These are phyloP conservation scores for Brachypodius melanocephalos DNA, from an alignment of 2,113 vertebrate genomes.

Conservation along the genomic window DNA sequence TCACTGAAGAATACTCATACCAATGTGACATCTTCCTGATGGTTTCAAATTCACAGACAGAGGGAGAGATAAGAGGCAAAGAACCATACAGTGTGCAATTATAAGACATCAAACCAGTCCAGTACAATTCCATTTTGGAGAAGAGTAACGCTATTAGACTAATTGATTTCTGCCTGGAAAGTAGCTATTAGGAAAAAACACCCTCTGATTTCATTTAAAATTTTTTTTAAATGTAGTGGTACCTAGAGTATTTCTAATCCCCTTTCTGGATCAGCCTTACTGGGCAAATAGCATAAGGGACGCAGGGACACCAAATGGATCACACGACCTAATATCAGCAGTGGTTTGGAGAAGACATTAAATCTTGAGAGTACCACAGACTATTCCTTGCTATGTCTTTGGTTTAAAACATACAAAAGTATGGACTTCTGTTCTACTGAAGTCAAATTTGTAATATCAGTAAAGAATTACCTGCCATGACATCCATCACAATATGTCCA, in stretches of 20 bases:
- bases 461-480: neutral
- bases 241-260: neutral
- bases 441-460: neutral
- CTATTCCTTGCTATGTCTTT: neutral
- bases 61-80: conserved; percentile 56
- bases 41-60: conserved; percentile 66
- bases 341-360: neutral
- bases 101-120: conserved; percentile 45
- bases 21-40: conserved; percentile 64
- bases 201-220: neutral
- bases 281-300: neutral
- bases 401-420: neutral
- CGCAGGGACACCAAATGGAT: neutral
- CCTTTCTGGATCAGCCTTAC: neutral
- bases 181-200: neutral
- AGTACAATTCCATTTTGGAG: conserved; percentile 40
- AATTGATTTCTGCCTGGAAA: conserved; percentile 36
- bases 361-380: neutral
- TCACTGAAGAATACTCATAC: conserved; percentile 65
- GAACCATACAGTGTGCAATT: conserved; percentile 28
- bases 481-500: neutral
- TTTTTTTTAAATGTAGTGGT: neutral
- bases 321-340: neutral
- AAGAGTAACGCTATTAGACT: conserved; percentile 8
- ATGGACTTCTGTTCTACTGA: neutral